A percentile compares a stretch with the other conserved stretches of the same genome.
Evolutionary conservation across 2,888 invertebrate species (phyloP).

Genomic region (Xylocampa areola): DNA sequence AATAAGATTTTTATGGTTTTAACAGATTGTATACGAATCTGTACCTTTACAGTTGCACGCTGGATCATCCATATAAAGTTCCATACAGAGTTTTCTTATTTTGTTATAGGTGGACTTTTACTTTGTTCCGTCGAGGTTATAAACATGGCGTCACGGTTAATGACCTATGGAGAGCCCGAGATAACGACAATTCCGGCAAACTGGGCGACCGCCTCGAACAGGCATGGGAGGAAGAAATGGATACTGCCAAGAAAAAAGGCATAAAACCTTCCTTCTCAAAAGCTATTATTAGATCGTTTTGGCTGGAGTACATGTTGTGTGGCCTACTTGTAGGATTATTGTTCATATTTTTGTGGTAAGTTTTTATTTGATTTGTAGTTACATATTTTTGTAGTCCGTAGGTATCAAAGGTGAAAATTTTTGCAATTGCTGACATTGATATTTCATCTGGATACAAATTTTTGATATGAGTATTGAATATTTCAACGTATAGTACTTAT

Average conservation of each 20-base stretch:
- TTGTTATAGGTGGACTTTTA: conserved; percentile 91
- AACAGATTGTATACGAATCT: too few species aligned
- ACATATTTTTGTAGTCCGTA: too few species aligned
- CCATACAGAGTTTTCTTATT: neutral
- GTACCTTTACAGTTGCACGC: too few species aligned
- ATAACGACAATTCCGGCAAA: conserved; percentile 91
- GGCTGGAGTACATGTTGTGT: conserved; percentile 89
- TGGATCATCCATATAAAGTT: neutral
- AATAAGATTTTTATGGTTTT: too few species aligned
- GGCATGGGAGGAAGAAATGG: conserved; percentile 91
- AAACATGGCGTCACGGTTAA: conserved; percentile 91
- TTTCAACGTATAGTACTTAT: neutral
- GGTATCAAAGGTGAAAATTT: too few species aligned
- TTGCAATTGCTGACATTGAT: too few species aligned
- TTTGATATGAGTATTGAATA: conserved; percentile 85
- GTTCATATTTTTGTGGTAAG: conserved; percentile 90
- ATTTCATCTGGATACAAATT: too few species aligned
- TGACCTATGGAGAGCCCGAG: conserved; percentile 91
- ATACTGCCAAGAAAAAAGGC: conserved; percentile 81
- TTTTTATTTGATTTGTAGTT: too few species aligned
- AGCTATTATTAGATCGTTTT: conserved; percentile 91
- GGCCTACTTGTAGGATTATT: conserved; percentile 90
- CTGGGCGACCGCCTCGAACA: conserved; percentile 91
- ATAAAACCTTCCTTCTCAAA: conserved; percentile 90
- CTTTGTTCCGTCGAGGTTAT: conserved; percentile 91